Evolutionary conservation across 2,113 vertebrate genomes (phyloP), one percentile per base, ranked within the genome.

Genomic region (Todiramphus saurophagus): DNA sequence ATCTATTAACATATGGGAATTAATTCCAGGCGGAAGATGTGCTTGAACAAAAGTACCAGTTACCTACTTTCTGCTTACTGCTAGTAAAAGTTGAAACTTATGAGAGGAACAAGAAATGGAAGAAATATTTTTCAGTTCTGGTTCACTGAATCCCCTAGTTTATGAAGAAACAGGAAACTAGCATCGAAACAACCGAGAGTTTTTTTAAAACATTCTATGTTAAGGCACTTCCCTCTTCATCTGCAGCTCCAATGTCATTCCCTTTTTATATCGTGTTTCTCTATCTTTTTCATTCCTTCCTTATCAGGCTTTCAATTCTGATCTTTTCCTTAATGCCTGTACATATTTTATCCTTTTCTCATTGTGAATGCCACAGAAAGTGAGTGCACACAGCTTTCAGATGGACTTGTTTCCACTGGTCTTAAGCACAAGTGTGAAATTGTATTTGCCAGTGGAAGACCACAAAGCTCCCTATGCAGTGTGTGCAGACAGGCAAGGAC

Each of bases 1-100:
- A 92, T 94, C 87, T 89, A 83, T 93, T 76, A 74, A 55, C 68
- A 86, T 83, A 72, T 48, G 85, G n/a, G 92, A 87, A 80, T 93
- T 94, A 74, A 77, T 90, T 94, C 63, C 82, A 55, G 75, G 76
- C 50, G 44, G 55, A 70, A 13, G 39, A 91, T 60, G 62, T 80
- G 81, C 69, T 84, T 90, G 72, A 89, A 94, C 50, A 79, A 84
- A 91, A 39, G 53, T 31, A 63, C 39, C 11, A 25, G 70, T 62
- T 85, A 83, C 31, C 44, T 89, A 41, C 64, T 59, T 35, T 44
- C 58, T 25, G 19, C 44, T 89, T 83, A 53, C 31, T 60, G 50
- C 3, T 25, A n/a, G 20, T 28, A 56, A 30, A 86, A 81, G 48
- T 50, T 58, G 66, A 87, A 83, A 25, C 37, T 48, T 77, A 46